phyloP scores from a whole-genome alignment of 35 echinoderm and acorn worm genomes.

The Holothuria glaberrima region DNA sequence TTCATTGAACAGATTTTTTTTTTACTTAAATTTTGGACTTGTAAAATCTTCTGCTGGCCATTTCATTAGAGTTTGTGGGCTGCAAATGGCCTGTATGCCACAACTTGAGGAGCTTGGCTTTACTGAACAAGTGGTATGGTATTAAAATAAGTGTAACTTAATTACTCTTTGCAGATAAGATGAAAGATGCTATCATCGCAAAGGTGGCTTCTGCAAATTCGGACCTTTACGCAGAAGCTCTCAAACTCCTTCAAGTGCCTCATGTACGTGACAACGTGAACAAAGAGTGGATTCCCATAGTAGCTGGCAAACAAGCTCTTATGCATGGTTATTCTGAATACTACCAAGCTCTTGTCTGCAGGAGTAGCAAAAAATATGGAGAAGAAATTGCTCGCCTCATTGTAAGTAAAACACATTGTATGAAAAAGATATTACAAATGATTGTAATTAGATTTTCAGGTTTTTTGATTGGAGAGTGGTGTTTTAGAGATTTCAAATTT shows the following conservation, averaged over 20 bases:
- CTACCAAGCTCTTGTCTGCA: slow-evolving; percentile 78
- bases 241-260: slow-evolving; percentile 50
- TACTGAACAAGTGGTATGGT: no score
- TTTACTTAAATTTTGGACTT: no score
- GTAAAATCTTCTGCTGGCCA: no score
- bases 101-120: no score
- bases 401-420: slow-evolving; percentile 39
- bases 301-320: slow-evolving; percentile 77
- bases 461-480: no score
- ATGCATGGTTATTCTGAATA: slow-evolving; percentile 81
- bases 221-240: slow-evolving; percentile 75
- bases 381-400: slow-evolving; percentile 78
- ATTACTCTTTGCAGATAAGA: slow-evolving; percentile 73
- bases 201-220: slow-evolving; percentile 75
- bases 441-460: no score
- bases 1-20: no score
- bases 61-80: no score
- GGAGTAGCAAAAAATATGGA: slow-evolving; percentile 70
- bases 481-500: no score
- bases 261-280: slow-evolving; percentile 52
- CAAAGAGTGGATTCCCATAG: slow-evolving; percentile 83
- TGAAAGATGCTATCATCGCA: slow-evolving; percentile 83
- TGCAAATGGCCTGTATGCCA: not conserved
- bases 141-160: no score
- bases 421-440: no score